These are phyloP conservation scores for Cecidostiba fungosa DNA, from an alignment of 2,888 invertebrate species.

Conservation along the genomic window DNA sequence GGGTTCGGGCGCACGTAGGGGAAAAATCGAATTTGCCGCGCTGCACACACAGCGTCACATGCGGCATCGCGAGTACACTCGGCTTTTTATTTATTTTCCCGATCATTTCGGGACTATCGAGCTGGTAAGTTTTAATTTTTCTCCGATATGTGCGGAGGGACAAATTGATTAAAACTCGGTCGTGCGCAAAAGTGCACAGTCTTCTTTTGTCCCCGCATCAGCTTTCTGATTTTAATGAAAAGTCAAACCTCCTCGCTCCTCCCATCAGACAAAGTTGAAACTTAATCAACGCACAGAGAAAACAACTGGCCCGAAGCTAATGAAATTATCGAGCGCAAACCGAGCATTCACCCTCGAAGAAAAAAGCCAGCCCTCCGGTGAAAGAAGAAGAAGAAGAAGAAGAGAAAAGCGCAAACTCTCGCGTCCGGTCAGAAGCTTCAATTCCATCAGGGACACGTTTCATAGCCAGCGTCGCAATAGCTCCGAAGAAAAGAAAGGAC, in stretches of 20 bases:
- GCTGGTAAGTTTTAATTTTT: no score
- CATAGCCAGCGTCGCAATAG: background rate
- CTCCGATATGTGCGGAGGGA: no score
- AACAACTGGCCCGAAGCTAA: background rate
- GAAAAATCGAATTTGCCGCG: conserved; percentile 25
- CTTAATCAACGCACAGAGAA: background rate
- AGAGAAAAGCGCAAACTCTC: background rate
- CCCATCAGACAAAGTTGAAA: background rate
- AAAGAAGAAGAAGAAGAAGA: background rate
- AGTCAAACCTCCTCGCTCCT: background rate
- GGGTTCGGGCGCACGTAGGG: background rate
- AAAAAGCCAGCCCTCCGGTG: background rate
- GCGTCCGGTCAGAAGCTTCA: background rate
- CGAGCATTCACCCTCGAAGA: background rate
- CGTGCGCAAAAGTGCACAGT: no score
- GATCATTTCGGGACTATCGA: no score
- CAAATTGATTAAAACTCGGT: no score
- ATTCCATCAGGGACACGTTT: conserved; percentile 24
- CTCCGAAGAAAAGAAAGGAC: background rate
- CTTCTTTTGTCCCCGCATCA: no score
- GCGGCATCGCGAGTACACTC: background rate
- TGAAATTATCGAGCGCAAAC: background rate
- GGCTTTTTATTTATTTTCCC: background rate
- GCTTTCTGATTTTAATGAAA: conserved; percentile 10
- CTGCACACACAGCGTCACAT: background rate